Conservation (phyloP, 1,140 invertebrate species). For the Sarcophaga bullata region DNA sequence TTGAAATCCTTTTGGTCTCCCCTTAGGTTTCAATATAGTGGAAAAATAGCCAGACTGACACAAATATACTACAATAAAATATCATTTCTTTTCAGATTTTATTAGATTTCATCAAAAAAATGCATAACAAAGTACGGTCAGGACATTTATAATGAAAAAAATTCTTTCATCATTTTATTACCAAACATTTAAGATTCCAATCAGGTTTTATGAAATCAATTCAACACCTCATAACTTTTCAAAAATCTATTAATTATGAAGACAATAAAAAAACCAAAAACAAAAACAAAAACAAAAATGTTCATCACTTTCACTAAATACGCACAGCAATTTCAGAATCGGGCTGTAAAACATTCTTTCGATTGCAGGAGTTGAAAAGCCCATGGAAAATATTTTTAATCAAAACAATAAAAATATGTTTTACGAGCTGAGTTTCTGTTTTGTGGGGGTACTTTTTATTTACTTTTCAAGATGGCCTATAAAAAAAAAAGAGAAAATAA, state of each 20-base stretch:
- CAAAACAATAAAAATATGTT: conserved; percentile 41
- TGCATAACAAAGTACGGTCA: too few species aligned
- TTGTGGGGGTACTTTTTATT: conserved; percentile 25
- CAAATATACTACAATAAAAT: too few species aligned
- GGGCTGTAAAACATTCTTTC: too few species aligned
- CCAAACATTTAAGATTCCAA: background rate
- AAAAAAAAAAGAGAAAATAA: conserved; percentile 17
- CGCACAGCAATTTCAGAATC: background rate
- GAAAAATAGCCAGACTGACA: too few species aligned
- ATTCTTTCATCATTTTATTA: too few species aligned
- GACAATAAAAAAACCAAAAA: conserved; percentile 27
- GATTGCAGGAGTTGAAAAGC: background rate
- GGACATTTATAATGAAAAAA: too few species aligned
- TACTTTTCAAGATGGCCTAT: conserved; percentile 1
- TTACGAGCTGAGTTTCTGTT: conserved; percentile 33
- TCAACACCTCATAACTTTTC: conserved; percentile 35
- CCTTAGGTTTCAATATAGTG: too few species aligned
- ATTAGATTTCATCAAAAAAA: background rate
- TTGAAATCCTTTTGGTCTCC: too few species aligned
- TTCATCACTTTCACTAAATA: conserved; percentile 15
- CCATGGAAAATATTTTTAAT: conserved; percentile 27
- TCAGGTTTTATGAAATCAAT: conserved; percentile 40
- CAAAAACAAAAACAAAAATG: background rate
- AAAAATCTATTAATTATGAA: conserved; percentile 38
- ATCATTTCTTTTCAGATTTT: too few species aligned